A percentile compares a stretch with the other conserved stretches of the same genome.
These are phyloP conservation scores for Phrynocephalus guinanensis DNA, from an alignment of 2,797 vertebrate genomes.

Conservation along the genomic window DNA sequence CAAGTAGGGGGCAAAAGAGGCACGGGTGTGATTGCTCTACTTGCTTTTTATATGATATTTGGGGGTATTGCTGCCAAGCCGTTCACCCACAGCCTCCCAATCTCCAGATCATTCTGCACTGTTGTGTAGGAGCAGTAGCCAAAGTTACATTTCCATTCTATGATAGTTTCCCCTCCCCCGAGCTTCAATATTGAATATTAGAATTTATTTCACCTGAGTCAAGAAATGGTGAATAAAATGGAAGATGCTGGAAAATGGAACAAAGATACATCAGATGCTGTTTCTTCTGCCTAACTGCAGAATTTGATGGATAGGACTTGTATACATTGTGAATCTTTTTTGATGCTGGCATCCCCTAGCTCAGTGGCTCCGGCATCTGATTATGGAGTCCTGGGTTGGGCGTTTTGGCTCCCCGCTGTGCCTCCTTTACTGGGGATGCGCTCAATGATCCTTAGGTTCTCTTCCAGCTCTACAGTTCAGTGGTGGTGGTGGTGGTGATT, in stretches of 20 bases:
- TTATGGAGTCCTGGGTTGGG: too few species aligned
- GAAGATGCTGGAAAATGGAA: fast-evolving
- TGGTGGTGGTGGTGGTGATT: not conserved
- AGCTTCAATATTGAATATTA: too few species aligned
- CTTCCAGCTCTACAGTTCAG: too few species aligned
- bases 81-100: not conserved
- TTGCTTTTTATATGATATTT: not conserved
- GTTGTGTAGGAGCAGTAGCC: not conserved
- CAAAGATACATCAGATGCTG: not conserved
- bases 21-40: not conserved
- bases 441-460: too few species aligned
- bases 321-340: fast-evolving
- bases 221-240: not conserved
- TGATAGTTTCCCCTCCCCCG: not conserved
- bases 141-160: not conserved
- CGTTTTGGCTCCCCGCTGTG: too few species aligned
- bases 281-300: not conserved
- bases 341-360: not conserved
- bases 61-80: too few species aligned
- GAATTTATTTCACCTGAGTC: slow-evolving; percentile 6
- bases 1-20: not conserved
- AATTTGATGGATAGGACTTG: fast-evolving
- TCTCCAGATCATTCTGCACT: not conserved
- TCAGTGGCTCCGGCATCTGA: too few species aligned
- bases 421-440: too few species aligned